Evolutionary conservation across 2,113 vertebrate species (phyloP), one percentile per base, ranked within the genome.

Genomic region (Coreoperca whiteheadi): DNA sequence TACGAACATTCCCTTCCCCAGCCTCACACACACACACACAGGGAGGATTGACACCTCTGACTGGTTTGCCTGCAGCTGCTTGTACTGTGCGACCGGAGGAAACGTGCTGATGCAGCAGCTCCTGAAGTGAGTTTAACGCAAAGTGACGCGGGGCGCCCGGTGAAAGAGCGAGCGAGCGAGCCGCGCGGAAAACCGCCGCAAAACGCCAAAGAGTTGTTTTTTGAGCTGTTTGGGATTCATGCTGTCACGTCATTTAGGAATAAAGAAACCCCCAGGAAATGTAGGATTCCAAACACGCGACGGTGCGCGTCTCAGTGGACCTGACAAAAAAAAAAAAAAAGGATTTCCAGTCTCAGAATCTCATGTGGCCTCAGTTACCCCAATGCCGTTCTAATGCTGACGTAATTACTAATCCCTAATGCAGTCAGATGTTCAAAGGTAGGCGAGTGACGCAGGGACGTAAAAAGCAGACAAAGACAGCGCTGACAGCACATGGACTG

Each of bases 101-200:
- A 65, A 74, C 0, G 0, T 63, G 82, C 75, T 74, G 63, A 79
- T 32, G 43, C 69, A 68, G 82, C 75, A 61, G 8, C 39, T 64
- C 15, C 48, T 48, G 16, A 20, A 11, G 41, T 59, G 57, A 72
- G 5, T 37, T 64, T 65, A 77, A 77, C 28, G 11, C 50, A 6
- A 56, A 25, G 57, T 18, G 73, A 65, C 41, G 6, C 23, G n/a
- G 46, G 6, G 25, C 43, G 14, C 1, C 9, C 9, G 18, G 74
- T 32, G 75, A 18, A 46, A 18, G 66, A 8, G 25, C 18, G 28
- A 15, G 25, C 18, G 28, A 15, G 41, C 11, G 6, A 21, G 30
- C 16, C 10, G 30, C 30, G 21, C 30, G 21, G 28, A 34, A 66
- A 53, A 50, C 11, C 11, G 16, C 20, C 16, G 12, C 53, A 11